phyloP scores from a whole-genome alignment of 2,113 vertebrate species.

The Podarcis raffonei region DNA sequence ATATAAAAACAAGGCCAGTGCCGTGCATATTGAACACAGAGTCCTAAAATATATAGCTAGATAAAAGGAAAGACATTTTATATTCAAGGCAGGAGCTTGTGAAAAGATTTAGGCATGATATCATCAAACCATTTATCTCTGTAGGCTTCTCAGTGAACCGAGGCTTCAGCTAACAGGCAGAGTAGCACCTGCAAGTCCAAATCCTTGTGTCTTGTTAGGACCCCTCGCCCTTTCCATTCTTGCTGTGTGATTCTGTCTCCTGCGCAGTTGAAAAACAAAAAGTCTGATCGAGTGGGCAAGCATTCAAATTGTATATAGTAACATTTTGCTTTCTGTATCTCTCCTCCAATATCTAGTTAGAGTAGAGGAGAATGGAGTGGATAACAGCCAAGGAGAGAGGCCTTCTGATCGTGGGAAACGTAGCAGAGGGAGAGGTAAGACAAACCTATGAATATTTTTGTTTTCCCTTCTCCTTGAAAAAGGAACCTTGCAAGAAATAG shows the following conservation, averaged over 20 bases:
- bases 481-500: neutral
- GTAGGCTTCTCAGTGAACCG: neutral
- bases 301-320: neutral
- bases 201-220: neutral
- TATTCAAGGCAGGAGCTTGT: too few species aligned
- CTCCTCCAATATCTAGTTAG: constrained; percentile 76
- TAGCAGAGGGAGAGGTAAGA: constrained; percentile 89
- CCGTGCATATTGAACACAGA: neutral
- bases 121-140: neutral
- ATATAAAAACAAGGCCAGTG: neutral
- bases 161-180: neutral
- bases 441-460: neutral
- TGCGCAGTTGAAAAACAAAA: neutral
- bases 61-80: neutral
- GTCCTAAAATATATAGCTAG: neutral
- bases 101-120: neutral
- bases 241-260: neutral
- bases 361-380: constrained; percentile 92
- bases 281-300: neutral
- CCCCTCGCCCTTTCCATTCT: neutral
- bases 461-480: neutral
- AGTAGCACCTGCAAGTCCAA: neutral
- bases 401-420: constrained; percentile 88
- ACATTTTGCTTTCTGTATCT: neutral
- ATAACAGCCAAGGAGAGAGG: constrained; percentile 84